Percentiles rank a stretch among this genome's conserved stretches.
Conservation (phyloP, 2,113 vertebrate genomes). For the Oreotrochilus melanogaster region DNA sequence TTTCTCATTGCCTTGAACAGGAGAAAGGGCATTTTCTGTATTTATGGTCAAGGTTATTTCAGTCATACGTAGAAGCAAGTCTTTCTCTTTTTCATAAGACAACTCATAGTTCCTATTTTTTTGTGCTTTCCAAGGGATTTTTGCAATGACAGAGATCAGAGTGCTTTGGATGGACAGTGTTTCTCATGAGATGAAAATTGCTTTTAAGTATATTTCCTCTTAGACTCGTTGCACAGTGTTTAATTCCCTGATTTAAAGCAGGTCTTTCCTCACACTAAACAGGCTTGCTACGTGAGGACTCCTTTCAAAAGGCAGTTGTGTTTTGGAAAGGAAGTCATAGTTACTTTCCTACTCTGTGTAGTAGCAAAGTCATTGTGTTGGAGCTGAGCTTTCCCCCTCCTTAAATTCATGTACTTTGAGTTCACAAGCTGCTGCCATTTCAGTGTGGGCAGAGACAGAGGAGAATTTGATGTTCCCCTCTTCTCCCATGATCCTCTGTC, state of each 20-base stretch:
- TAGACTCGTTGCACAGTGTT: neutral
- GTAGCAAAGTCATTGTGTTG: neutral
- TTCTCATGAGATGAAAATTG: neutral
- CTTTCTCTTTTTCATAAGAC: neutral
- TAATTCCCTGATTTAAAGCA: neutral
- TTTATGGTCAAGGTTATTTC: neutral
- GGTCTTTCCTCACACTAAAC: accelerated
- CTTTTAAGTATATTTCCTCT: neutral
- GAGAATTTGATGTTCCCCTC: neutral
- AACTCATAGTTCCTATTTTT: neutral
- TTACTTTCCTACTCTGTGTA: neutral
- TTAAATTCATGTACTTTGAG: neutral
- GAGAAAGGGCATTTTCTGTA: neutral
- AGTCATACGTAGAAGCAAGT: neutral
- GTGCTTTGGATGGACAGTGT: neutral
- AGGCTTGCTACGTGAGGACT: neutral
- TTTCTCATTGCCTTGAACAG: neutral
- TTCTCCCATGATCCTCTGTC: neutral
- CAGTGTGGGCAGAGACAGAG: neutral
- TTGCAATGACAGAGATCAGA: neutral
- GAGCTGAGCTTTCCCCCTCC: neutral
- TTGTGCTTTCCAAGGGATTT: neutral
- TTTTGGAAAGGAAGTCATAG: neutral
- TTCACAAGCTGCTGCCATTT: neutral
- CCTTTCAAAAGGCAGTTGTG: neutral